A percentile compares a stretch with the other conserved stretches of the same genome.
Conservation (phyloP, 1,140 invertebrate genomes). For the Pseudomyrmex dendroicus region DNA sequence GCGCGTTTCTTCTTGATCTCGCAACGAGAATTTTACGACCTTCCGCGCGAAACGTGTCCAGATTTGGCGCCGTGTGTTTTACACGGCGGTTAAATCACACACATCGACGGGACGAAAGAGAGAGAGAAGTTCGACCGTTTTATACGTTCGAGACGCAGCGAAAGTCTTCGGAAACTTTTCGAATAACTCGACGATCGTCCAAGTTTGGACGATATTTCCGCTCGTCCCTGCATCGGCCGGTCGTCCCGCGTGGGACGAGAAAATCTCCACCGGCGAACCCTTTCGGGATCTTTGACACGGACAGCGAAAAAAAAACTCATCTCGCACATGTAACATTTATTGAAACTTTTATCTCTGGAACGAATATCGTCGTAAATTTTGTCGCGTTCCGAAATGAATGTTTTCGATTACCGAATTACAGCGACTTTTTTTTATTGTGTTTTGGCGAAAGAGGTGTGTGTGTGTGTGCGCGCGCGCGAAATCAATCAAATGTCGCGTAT, state of each 20-base stretch:
- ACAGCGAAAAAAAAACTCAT: slow-evolving; percentile 1
- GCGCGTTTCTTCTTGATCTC: not conserved
- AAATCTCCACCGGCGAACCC: not conserved
- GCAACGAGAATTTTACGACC: slow-evolving; percentile 39
- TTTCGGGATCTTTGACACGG: not conserved
- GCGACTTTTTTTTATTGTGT: too few species aligned
- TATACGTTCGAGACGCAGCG: slow-evolving; percentile 8
- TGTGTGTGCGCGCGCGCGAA: too few species aligned
- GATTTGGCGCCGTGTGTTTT: slow-evolving; percentile 30
- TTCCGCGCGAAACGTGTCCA: slow-evolving; percentile 22
- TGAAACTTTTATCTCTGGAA: not conserved
- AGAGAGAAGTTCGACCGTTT: not conserved
- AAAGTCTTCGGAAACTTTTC: slow-evolving; percentile 48
- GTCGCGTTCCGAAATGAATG: not conserved
- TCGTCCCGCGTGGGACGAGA: not conserved
- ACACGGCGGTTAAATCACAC: slow-evolving; percentile 48
- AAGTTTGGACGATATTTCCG: slow-evolving; percentile 43
- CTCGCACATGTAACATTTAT: not conserved
- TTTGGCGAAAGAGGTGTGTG: too few species aligned
- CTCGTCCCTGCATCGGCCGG: not conserved
- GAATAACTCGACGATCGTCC: slow-evolving; percentile 35
- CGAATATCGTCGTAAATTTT: slow-evolving; percentile 43
- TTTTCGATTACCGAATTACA: too few species aligned
- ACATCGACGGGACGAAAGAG: not conserved
- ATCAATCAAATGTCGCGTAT: too few species aligned